Base-by-base conservation (phyloP, 2,888 invertebrate genomes). In the Unio pictorum region DNA sequence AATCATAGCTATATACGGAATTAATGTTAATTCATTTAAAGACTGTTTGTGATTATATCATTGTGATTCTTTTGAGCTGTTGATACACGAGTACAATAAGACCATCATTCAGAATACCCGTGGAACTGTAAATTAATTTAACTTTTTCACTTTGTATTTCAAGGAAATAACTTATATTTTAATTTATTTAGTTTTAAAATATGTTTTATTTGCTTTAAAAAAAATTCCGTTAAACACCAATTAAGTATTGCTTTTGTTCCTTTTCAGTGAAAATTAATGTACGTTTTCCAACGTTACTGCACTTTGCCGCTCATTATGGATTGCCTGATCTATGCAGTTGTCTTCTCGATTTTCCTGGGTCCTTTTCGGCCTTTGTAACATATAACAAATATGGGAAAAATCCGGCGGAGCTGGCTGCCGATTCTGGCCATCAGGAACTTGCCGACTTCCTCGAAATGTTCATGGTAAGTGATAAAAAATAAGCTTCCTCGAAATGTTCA, bases 251-350 rank as follows among this genome's bases (percentile, higher is more conserved):
- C 45, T 45, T 34, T 45, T 45, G 45, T 15, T 60, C n/a, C 17
- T 18, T 55, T 68, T 8, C 60, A 68, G 69, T 62, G 20, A 55
- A 28, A 15, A 59, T 54, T 59, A 26, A 23, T 28, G 71, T 68
- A 3, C 63, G 71, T 28, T 63, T 77, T 11, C 77, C 77, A 15
- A 77, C 77, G 4, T 62, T 77, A 55, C 64, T 77, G 15, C 77
- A 77, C 45, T 77, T 77, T 67, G 77, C 77, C 4, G 74, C 74
- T 28, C 68, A 72, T 45, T 71, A 74, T 30, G 71, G 71, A 17
- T 30, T 77, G 5, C 69, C 67, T 54, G 71, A 72, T 17, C 61
- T 77, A n/a, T 69, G 71, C 26, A 63, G 64, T 28, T 61, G 64
- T 34, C 61, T 77, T 4, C 65, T 74, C 18, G 69, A 77, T 23